Evolutionary conservation across 2,113 vertebrate genomes (phyloP).

Genomic region (Charina bottae): DNA sequence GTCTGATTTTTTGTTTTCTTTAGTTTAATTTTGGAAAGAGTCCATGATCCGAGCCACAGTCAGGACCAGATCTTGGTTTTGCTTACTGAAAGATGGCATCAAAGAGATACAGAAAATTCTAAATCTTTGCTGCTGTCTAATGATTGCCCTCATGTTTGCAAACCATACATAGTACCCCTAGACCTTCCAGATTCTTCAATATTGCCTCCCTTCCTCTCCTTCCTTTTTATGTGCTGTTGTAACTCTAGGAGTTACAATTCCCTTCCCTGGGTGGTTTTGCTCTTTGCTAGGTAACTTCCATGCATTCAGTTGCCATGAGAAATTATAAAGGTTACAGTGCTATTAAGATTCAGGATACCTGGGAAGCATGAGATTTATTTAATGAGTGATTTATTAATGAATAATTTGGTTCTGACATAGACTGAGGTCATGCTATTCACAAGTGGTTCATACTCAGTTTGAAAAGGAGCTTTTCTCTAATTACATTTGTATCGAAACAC

Average conservation of each 20-base stretch:
- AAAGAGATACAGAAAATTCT: no score
- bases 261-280: conserved; percentile 22
- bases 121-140: not conserved
- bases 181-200: not conserved
- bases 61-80: no score
- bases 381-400: conserved; percentile 69
- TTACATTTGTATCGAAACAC: conserved; percentile 3
- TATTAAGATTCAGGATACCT: conserved; percentile 63
- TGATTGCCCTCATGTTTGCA: not conserved
- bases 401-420: conserved; percentile 59
- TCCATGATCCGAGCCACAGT: no score
- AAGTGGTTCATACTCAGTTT: conserved; percentile 49
- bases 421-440: conserved; percentile 49
- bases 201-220: not conserved
- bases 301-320: conserved; percentile 52
- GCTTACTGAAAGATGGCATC: no score
- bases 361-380: conserved; percentile 65
- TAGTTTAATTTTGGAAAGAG: no score
- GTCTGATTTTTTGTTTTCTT: no score
- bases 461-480: conserved; percentile 54
- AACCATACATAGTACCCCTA: not conserved
- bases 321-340: conserved; percentile 59
- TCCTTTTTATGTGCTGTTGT: not conserved
- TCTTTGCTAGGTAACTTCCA: conserved; percentile 38
- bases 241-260: not conserved